Evolutionary conservation across 2,888 invertebrate species (phyloP), one percentile per base, ranked within the genome.

Genomic region (Pantelozetes paolii): DNA sequence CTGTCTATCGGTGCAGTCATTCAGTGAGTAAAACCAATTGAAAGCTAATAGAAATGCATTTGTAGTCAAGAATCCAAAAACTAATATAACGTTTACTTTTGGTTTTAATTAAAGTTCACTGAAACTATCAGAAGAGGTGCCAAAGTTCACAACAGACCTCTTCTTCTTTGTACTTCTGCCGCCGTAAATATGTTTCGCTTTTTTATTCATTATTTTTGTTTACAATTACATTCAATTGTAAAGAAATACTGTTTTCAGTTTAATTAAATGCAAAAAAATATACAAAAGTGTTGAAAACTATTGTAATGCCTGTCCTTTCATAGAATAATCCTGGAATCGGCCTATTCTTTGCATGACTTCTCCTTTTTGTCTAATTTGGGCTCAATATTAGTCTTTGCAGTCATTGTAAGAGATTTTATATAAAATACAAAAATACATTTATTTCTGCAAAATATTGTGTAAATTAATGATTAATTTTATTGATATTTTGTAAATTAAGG

Each of bases 101-200:
- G n/a, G 6, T 23, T 71, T 6, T 1, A 6, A 28, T 18, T 28
- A 23, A 8, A 64, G 64, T 64, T 13, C 36, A 36, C 36, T 64
- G 8, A 18, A 64, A 1, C n/a, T 36, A 11, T n/a, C 64, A n/a
- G 3, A 64, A n/a, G 32, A 32, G 26, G 64, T 64, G 42, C 78
- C 78, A 23, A 74, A 75, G 13, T 84, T 83, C 79, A 81, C 80
- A 76, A 82, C 82, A 48, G 80, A 82, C 74, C 79, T 81, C 13
- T 86, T 86, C 80, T 86, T 86, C 79, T 82, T 84, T 75, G 83
- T 82, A 75, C 81, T 86, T 0, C 81, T 86, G 30, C 86, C 86
- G 3, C 86, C 86, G 85, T 85, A 80, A 83, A 84, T 82, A 45
- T 57, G n/a, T n/a, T n/a, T n/a, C n/a, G n/a, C n/a, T n/a, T n/a